Evolutionary conservation across 2,113 vertebrate genomes (phyloP).

Genomic region (Mormoops blainvillei): DNA sequence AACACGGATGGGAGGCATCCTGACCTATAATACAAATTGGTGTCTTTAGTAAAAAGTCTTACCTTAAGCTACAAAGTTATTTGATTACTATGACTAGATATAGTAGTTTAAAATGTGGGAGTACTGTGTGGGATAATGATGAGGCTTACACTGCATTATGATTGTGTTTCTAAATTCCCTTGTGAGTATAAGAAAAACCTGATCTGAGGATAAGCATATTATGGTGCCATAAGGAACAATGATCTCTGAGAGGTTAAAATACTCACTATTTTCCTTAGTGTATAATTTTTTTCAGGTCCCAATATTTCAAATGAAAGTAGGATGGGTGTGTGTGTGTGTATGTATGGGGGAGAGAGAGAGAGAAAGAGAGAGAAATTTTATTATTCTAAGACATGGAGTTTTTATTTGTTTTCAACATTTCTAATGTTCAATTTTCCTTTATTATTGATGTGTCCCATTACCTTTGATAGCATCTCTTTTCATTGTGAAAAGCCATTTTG

Average conservation of each 20-base stretch:
- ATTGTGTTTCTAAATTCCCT: neutral
- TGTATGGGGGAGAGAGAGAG: neutral
- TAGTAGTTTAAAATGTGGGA: neutral
- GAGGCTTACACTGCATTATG: neutral
- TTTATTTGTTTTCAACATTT: constrained; percentile 17
- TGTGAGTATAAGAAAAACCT: neutral
- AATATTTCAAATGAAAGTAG: constrained; percentile 16
- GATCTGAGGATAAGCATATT: neutral
- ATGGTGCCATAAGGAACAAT: neutral
- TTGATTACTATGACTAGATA: constrained; percentile 30
- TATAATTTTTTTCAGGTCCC: neutral
- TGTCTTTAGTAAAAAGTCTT: constrained; percentile 35
- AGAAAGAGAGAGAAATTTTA: neutral
- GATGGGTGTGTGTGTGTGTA: neutral
- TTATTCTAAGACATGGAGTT: neutral
- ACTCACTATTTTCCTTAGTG: neutral
- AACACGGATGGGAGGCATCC: neutral
- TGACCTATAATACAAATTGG: constrained; percentile 24
- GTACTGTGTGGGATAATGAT: neutral
- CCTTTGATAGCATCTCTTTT: neutral
- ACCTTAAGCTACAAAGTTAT: constrained; percentile 8
- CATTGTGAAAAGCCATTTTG: neutral
- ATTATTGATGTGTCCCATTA: neutral
- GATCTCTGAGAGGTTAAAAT: neutral
- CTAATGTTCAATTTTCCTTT: neutral